Base-by-base conservation (phyloP, 2,113 vertebrate species). In the Plecturocebus donacophilus region DNA sequence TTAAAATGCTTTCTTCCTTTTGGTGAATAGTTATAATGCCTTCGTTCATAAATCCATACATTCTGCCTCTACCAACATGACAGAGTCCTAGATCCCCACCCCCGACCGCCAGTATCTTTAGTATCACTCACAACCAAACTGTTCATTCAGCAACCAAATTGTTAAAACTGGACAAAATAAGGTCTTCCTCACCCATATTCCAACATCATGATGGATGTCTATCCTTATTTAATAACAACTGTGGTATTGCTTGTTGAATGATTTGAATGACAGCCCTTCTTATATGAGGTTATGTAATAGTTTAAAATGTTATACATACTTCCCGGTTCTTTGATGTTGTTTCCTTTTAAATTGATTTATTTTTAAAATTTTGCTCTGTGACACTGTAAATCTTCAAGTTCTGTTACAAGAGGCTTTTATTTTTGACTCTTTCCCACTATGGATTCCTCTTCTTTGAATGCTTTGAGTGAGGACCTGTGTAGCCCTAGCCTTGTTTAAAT, bases 31-130 rank as follows among this genome's bases (percentile, higher is more conserved):
- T 40, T 73, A 77, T 32, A 68, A 40, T 88, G 23, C n/a, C 27
- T 79, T 9, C 12, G 47, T 79, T 90, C 35, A 14, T 25, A 81
- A 83, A n/a, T 49, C 61, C 52, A 75, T 5, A 52, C 8, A n/a
- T 27, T 17, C 21, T 0, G 5, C 1, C 8, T 38, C 4, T 81
- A 13, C 9, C 10, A 40, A 70, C 42, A 23, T 45, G 86, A 20
- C 4, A 66, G 0, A 13, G 23, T 19, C 13, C 30, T 25, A 7
- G 7, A 1, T 3, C 2, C 8, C 40, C 12, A 64, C 61, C 27
- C 61, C 27, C 0, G 12, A 64, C 1, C 8, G 1, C 2, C 4
- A 1, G 1, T n/a, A 42, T 30, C 30, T 52, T 38, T 32, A 45
- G 12, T 14, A 70, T 2, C 19, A 38, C 3, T 0, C 10, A 4